Conservation (phyloP, 1,140 invertebrate species). For the Aphaenogaster rudis region DNA sequence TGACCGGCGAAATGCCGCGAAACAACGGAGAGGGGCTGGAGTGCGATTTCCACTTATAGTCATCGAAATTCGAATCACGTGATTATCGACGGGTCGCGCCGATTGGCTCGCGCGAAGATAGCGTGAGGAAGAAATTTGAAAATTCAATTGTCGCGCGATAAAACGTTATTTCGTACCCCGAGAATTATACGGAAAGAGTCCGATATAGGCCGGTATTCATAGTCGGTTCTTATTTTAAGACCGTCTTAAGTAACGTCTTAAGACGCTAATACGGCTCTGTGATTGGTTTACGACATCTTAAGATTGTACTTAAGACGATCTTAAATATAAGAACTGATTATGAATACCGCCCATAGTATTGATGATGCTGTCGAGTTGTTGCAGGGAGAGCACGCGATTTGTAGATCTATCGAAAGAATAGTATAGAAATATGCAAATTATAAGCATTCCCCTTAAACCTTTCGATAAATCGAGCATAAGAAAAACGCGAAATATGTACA, state of each 20-base stretch:
- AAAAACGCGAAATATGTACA: background rate
- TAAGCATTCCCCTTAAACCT: background rate
- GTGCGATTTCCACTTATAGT: constrained; percentile 52
- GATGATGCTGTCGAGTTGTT: background rate
- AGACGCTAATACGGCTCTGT: too few relatives aligned
- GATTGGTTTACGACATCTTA: too few relatives aligned
- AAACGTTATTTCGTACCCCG: too few relatives aligned
- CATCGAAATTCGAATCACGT: constrained; percentile 32
- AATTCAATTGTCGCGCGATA: background rate
- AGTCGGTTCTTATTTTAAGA: too few relatives aligned
- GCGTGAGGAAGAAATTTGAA: background rate
- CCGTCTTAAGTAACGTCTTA: too few relatives aligned
- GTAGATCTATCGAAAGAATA: background rate
- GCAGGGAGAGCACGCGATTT: background rate
- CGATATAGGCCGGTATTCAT: too few relatives aligned
- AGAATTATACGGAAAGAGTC: background rate
- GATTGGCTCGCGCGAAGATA: background rate
- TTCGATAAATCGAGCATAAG: background rate
- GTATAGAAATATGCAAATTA: background rate
- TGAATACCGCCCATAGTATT: too few relatives aligned
- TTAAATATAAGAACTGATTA: too few relatives aligned
- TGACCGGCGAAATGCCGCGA: background rate
- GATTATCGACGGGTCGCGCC: background rate
- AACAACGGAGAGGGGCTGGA: background rate
- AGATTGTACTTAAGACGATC: too few relatives aligned